Conservation (phyloP, 2,797 vertebrate species). For the Benthosema pterotum region DNA sequence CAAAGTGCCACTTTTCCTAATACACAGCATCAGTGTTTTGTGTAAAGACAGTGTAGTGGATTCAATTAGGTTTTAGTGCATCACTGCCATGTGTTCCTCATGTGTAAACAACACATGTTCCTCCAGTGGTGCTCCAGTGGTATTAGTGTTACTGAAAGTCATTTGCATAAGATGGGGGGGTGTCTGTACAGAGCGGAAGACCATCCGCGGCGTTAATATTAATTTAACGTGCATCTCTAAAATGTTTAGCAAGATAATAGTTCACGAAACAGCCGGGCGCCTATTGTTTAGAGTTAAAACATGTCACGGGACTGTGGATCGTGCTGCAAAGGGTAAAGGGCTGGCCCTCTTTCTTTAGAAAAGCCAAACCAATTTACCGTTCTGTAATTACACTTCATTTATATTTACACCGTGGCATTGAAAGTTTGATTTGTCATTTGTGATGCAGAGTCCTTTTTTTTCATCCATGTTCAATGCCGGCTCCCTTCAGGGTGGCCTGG, state of each 20-base stretch:
- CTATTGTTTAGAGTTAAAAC: conserved; percentile 9
- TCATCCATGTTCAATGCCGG: conserved; percentile 37
- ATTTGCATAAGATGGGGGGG: neutral
- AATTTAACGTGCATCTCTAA: conserved; percentile 10
- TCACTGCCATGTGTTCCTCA: no score
- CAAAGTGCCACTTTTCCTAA: no score
- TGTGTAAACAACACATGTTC: neutral
- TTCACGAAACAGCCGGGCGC: neutral
- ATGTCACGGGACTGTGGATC: conserved; percentile 28
- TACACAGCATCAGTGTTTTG: no score
- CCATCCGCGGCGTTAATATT: neutral
- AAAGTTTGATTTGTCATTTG: conserved; percentile 70
- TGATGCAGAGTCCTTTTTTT: conserved; percentile 36
- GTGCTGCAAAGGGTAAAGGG: conserved; percentile 45
- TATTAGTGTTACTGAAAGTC: neutral
- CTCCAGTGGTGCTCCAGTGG: neutral
- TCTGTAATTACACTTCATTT: conserved; percentile 70
- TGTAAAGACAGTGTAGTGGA: no score
- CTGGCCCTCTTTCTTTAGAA: conserved; percentile 42
- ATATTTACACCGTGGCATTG: conserved; percentile 68
- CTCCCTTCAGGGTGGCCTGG: conserved; percentile 56
- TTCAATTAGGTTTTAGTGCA: no score
- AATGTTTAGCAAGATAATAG: conserved; percentile 12
- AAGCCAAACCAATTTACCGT: conserved; percentile 73
- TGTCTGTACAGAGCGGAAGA: neutral